These are phyloP conservation scores for Acanthopleura granulata DNA, from an alignment of 2,888 invertebrate species.

Conservation along the genomic window DNA sequence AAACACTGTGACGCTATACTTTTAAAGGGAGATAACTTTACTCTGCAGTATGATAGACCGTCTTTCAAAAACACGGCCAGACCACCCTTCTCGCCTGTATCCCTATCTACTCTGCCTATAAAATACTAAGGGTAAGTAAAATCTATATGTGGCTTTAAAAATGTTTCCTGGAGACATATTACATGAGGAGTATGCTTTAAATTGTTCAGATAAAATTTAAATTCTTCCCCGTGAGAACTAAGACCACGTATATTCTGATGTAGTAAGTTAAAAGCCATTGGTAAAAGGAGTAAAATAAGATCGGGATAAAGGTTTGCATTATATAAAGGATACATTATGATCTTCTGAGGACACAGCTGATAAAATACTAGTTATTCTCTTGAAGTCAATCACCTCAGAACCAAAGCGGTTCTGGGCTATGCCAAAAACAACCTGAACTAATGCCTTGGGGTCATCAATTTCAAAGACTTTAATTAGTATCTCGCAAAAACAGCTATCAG, in stretches of 20 bases:
- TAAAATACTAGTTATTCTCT: too few species aligned
- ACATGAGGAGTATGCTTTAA: not conserved
- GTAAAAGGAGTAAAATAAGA: not conserved
- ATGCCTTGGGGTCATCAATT: too few species aligned
- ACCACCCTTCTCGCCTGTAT: not conserved
- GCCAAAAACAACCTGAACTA: too few species aligned
- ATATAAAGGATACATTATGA: not conserved
- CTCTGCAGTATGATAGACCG: not conserved
- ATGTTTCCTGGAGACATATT: not conserved
- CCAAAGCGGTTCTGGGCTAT: too few species aligned
- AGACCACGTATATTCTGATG: too few species aligned
- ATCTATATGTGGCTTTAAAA: constrained; percentile 16
- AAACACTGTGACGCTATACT: not conserved
- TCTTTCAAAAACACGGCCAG: not conserved
- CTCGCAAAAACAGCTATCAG: too few species aligned
- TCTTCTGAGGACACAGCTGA: not conserved
- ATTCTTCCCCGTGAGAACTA: not conserved
- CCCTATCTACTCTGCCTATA: not conserved
- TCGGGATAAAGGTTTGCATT: not conserved
- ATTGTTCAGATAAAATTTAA: not conserved
- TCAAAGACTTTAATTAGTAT: too few species aligned
- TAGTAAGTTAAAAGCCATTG: not conserved
- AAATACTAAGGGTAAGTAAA: not conserved
- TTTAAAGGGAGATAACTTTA: not conserved
- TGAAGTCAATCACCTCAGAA: too few species aligned